A percentile compares a stretch with the other conserved stretches of the same genome.
These are phyloP conservation scores for Drosophila yooni DNA, from an alignment of 2,888 invertebrate genomes.

Conservation along the genomic window DNA sequence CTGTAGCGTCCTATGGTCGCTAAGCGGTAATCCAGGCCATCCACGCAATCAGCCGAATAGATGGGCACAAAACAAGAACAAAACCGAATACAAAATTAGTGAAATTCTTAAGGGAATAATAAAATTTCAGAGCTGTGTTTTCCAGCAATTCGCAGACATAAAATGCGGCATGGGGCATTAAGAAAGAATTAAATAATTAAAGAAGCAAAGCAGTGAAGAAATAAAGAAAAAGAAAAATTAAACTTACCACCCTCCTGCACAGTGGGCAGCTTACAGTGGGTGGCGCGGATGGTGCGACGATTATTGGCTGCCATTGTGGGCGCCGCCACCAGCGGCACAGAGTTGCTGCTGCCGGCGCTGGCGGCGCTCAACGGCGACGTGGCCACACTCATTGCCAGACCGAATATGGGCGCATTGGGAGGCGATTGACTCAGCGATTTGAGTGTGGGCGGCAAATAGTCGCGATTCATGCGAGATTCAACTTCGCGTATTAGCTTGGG, in stretches of 20 bases:
- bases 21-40: constrained; percentile 40
- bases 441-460: constrained; percentile 90
- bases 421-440: constrained; percentile 83
- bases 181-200: background rate
- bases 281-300: constrained; percentile 81
- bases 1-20: constrained; percentile 89
- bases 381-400: constrained; percentile 43
- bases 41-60: constrained; percentile 10
- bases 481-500: constrained; percentile 95
- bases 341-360: constrained; percentile 52
- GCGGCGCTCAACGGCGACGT: constrained; percentile 36
- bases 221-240: constrained; percentile 2
- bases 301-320: constrained; percentile 70
- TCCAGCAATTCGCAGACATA: background rate
- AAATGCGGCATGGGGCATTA: constrained; percentile 8
- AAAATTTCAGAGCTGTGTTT: background rate
- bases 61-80: background rate
- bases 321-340: constrained; percentile 69
- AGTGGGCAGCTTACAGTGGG: constrained; percentile 86
- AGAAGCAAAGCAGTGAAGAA: background rate
- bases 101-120: background rate
- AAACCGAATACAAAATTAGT: constrained; percentile 26
- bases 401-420: constrained; percentile 67
- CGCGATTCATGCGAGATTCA: constrained; percentile 93
- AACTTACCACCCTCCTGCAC: constrained; percentile 91